Base-by-base conservation (phyloP, 1,140 invertebrate genomes). In the Archegozetes longisetosus region DNA sequence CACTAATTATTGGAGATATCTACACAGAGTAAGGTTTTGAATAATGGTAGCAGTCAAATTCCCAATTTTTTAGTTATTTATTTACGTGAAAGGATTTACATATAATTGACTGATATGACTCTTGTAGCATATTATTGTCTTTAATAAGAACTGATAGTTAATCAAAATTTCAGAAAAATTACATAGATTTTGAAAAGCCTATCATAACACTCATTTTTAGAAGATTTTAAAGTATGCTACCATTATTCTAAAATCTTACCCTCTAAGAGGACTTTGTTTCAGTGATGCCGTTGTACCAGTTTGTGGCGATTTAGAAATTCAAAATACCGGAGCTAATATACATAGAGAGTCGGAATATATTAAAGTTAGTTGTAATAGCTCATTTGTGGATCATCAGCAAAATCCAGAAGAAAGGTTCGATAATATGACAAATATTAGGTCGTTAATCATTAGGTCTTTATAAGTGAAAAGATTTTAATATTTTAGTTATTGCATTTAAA, bases 1-100 rank as follows among this genome's bases (percentile, higher is more conserved):
- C 57, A 2, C 46, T 58, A 12, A 50, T 58, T 51, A n/a, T 58
- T 22, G 57, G 47, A 13, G 48, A 49, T n/a, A 51, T 47, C 9
- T 58, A 58, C 24, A 58, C 48, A 27, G n/a, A n/a, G n/a, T n/a
- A n/a, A n/a, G n/a, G n/a, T n/a, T n/a, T n/a, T n/a, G n/a, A n/a
- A n/a, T n/a, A n/a, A n/a, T n/a, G n/a, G n/a, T n/a, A n/a, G n/a
- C n/a, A n/a, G n/a, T 40, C 32, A 6, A 40, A 40, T 9, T 40
- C 17, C 6, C 32, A 6, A n/a, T n/a, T n/a, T n/a, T n/a, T n/a
- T n/a, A n/a, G n/a, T n/a, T n/a, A n/a, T n/a, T n/a, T n/a, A n/a
- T n/a, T n/a, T n/a, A n/a, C n/a, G n/a, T n/a, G n/a, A n/a, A n/a
- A n/a, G n/a, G n/a, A n/a, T n/a, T n/a, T n/a, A n/a, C n/a, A n/a